A percentile compares a stretch with the other conserved stretches of the same genome.
phyloP scores from a whole-genome alignment of 2,113 vertebrate genomes.

The Tichodroma muraria region DNA sequence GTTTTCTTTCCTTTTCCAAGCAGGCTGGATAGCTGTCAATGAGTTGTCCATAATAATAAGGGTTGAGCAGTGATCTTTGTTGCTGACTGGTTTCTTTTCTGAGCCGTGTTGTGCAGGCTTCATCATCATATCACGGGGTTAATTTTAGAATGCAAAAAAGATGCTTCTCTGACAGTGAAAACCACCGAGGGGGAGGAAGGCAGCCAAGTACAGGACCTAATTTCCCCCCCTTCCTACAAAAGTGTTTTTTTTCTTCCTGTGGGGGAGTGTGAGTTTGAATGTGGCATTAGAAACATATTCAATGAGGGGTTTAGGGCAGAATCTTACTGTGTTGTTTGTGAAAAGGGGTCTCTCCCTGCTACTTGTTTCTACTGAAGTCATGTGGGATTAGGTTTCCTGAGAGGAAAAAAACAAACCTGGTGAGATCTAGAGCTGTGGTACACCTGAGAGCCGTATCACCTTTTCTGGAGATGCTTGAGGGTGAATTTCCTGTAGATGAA shows the following conservation, averaged over 20 bases:
- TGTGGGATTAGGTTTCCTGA: not conserved
- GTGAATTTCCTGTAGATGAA: not conserved
- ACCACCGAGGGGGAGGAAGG: not conserved
- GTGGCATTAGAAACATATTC: not conserved
- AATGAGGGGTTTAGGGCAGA: not conserved
- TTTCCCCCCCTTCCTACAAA: not conserved
- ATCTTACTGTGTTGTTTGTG: not conserved
- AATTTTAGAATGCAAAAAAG: constrained; percentile 31
- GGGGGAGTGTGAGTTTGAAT: not conserved
- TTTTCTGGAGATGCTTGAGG: not conserved
- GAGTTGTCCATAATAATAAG: not conserved
- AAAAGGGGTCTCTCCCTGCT: not conserved
- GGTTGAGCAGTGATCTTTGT: not conserved
- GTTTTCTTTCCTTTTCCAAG: not conserved
- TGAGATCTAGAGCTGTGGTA: not conserved
- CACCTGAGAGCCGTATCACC: not conserved
- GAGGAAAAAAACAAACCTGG: not conserved
- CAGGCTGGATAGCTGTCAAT: not conserved
- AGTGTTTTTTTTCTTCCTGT: not conserved
- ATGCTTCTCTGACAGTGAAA: constrained; percentile 39
- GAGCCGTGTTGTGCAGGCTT: not conserved
- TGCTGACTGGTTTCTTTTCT: not conserved
- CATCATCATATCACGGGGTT: not conserved
- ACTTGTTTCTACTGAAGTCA: not conserved
- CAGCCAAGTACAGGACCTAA: not conserved